These are phyloP conservation scores for Alauda arvensis DNA, from an alignment of 2,797 vertebrate genomes.

Conservation along the genomic window DNA sequence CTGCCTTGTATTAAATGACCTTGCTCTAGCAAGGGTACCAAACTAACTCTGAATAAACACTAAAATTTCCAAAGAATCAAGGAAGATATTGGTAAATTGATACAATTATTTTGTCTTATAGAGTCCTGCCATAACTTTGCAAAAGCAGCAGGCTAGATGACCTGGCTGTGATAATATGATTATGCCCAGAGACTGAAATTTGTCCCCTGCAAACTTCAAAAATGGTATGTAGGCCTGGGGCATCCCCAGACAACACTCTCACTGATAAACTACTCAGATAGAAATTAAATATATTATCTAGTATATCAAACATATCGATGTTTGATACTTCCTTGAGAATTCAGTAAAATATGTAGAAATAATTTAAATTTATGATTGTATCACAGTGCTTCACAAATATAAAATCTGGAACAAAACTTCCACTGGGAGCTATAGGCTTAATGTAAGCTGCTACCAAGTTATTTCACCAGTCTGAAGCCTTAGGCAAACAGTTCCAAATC, in stretches of 20 bases:
- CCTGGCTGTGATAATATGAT: neutral
- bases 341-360: neutral
- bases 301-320: neutral
- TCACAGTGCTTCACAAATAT: neutral
- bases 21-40: neutral
- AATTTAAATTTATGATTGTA: neutral
- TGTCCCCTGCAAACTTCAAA: neutral
- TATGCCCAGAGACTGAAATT: neutral
- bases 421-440: neutral
- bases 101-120: neutral
- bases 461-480: neutral
- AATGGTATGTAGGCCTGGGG: rapidly evolving
- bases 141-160: neutral
- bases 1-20: neutral
- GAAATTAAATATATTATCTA: neutral
- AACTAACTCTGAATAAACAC: neutral
- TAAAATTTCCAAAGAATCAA: neutral
- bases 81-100: neutral
- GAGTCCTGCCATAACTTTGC: neutral
- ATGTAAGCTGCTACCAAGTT: neutral
- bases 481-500: neutral
- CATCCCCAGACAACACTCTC: neutral
- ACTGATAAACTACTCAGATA: neutral
- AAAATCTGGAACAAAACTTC: neutral
- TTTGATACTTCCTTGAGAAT: neutral